Base-by-base conservation (phyloP, 2,888 invertebrate species). In the Heteromurus nitidus region DNA sequence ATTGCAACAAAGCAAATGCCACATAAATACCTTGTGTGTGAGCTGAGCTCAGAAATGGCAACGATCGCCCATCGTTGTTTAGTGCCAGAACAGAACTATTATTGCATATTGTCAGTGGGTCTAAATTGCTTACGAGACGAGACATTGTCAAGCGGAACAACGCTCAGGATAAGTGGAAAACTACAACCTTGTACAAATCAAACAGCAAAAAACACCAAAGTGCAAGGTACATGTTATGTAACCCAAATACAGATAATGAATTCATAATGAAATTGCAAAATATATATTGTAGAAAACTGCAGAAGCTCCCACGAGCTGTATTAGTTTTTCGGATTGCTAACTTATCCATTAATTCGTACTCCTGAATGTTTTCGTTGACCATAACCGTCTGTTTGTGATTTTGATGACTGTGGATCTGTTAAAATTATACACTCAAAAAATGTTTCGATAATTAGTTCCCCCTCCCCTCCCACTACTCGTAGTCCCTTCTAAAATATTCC, bases 101-200 rank as follows among this genome's bases (percentile, higher is more conserved):
- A n/a, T n/a, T n/a, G n/a, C n/a, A n/a, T n/a, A 47, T 47, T 5
- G 47, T n/a, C 16, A 47, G 16, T 47, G 47, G 47, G 50, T 50
- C 50, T 26, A 26, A 55, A 26, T 24, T 5, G n/a, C n/a, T 26
- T 26, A 26, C 26, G n/a, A n/a, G n/a, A n/a, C n/a, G n/a, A n/a
- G n/a, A 47, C 11, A 47, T 47, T 47, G 47, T 11, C 11, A 47
- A 47, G 16, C 55, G 26, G 13, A 26, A 22, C 24, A 30, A 28
- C 30, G 9, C 30, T 53, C 30, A 18, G 31, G 3, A n/a, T 16
- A 47, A 47, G n/a, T 47, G 7, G n/a, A 11, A 47, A 16, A n/a
- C n/a, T 47, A 47, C 47, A 30, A 64, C 73, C 73, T 73, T 73
- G 30, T 50, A 73, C 50, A 73, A 73, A 72, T 31, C 31, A 73